phyloP scores from a whole-genome alignment of 2,888 invertebrate genomes.

The Gonocerus acuteangulatus region DNA sequence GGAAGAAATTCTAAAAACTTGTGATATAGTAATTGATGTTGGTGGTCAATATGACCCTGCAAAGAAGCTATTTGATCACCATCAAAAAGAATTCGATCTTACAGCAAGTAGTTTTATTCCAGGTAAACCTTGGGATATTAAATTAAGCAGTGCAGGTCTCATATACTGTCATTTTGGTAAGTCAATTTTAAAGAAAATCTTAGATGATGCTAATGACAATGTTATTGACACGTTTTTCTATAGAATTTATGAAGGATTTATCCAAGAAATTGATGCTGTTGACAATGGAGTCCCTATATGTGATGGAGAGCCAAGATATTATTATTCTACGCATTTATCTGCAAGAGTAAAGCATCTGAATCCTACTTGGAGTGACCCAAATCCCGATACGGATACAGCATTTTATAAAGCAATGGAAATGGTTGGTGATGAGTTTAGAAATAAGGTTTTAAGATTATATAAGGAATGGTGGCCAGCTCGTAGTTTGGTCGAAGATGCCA shows the following conservation, averaged over 20 bases:
- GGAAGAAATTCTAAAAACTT: slow-evolving; percentile 56
- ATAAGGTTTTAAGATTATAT: slow-evolving; percentile 53
- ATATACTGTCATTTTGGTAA: slow-evolving; percentile 85
- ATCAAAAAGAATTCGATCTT: slow-evolving; percentile 68
- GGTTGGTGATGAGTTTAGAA: slow-evolving; percentile 71
- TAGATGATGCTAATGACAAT: slow-evolving; percentile 47
- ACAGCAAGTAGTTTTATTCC: slow-evolving; percentile 59
- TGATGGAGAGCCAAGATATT: slow-evolving; percentile 56
- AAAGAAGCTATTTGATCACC: slow-evolving; percentile 82
- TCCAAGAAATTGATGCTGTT: slow-evolving; percentile 91
- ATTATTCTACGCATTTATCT: slow-evolving; percentile 71
- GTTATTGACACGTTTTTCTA: slow-evolving; percentile 54
- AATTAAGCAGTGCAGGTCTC: slow-evolving; percentile 90
- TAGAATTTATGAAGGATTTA: slow-evolving; percentile 74
- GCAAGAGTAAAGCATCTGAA: slow-evolving; percentile 69
- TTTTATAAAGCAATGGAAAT: slow-evolving; percentile 72
- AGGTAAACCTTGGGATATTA: slow-evolving; percentile 48
- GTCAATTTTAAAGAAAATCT: slow-evolving; percentile 58
- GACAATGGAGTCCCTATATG: slow-evolving; percentile 91
- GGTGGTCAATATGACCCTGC: slow-evolving; percentile 75
- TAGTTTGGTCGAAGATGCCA: slow-evolving; percentile 61
- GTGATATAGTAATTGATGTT: slow-evolving; percentile 93
- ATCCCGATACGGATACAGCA: slow-evolving; percentile 49
- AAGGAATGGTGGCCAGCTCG: slow-evolving; percentile 83
- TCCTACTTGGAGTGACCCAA: slow-evolving; percentile 69